Percentiles rank a stretch among this genome's conserved stretches.
Evolutionary conservation across 37 sponge, comb jelly and placozoan genomes (phyloP).

Genomic region (Mnemiopsis leidyi): DNA sequence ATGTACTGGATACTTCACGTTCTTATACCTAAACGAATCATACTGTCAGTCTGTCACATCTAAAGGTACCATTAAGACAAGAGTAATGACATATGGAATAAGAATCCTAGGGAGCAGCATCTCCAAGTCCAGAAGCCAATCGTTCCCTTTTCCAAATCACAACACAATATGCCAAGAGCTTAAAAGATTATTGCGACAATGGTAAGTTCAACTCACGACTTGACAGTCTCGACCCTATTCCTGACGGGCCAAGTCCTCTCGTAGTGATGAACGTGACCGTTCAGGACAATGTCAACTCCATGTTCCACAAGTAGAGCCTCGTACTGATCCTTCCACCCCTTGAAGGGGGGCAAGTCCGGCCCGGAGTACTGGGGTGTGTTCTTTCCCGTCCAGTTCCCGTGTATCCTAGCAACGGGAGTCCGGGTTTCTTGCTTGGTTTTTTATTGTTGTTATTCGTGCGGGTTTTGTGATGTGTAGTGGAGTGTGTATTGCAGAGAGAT

Average conservation of each 20-base stretch:
- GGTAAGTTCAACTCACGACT: neutral
- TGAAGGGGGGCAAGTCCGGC: neutral
- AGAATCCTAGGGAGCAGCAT: too few species aligned
- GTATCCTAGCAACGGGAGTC: neutral
- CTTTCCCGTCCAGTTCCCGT: constrained; percentile 56
- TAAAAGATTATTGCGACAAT: too few species aligned
- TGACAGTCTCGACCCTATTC: neutral
- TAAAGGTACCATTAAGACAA: too few species aligned
- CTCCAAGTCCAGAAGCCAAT: too few species aligned
- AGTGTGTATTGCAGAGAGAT: too few species aligned
- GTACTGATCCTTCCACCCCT: constrained; percentile 17
- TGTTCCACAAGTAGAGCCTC: constrained; percentile 22
- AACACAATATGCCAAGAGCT: too few species aligned
- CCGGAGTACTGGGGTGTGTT: neutral
- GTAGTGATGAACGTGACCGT: constrained; percentile 57
- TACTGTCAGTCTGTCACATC: too few species aligned
- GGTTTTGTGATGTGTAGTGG: too few species aligned
- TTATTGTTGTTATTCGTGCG: too few species aligned
- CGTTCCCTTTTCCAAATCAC: too few species aligned
- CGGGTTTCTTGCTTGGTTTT: too few species aligned
- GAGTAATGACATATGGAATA: too few species aligned
- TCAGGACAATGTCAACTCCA: constrained; percentile 34
- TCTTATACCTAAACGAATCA: neutral
- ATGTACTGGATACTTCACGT: constrained; percentile 38
- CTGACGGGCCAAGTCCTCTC: constrained; percentile 51